phyloP scores from a whole-genome alignment of 1,140 invertebrate genomes.

The Globodera ellingtonae region DNA sequence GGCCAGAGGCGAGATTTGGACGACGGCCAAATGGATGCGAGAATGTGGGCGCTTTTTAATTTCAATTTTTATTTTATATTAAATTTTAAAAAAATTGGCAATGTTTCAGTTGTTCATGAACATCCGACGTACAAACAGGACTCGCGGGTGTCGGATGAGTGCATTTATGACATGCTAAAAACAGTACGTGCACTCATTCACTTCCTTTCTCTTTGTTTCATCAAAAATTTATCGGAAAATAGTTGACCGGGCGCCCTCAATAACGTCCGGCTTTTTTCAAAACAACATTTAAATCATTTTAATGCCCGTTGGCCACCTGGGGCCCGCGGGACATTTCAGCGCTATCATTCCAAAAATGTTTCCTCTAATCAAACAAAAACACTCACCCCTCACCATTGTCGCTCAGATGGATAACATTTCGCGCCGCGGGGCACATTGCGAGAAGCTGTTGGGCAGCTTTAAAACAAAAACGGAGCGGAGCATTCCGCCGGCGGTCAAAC shows the following conservation, averaged over 20 bases:
- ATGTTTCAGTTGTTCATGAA: conserved; percentile 72
- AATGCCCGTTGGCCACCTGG: too few species aligned
- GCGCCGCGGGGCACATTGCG: conserved; percentile 56
- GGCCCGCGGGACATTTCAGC: too few species aligned
- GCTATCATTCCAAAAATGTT: too few species aligned
- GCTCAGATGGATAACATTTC: conserved; percentile 62
- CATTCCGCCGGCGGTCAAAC: conserved; percentile 59
- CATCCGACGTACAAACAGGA: conserved; percentile 89
- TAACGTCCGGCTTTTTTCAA: too few species aligned
- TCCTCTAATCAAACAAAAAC: too few species aligned
- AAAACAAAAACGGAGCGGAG: conserved; percentile 61
- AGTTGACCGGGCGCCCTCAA: too few species aligned
- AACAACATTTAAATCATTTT: too few species aligned
- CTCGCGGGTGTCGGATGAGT: conserved; percentile 82
- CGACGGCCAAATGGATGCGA: conserved; percentile 36
- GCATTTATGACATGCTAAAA: conserved; percentile 86
- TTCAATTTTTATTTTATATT: background rate
- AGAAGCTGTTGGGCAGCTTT: conserved; percentile 58
- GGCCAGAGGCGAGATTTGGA: conserved; percentile 36
- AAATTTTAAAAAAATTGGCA: background rate
- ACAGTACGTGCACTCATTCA: conserved; percentile 34
- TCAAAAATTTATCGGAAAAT: too few species aligned
- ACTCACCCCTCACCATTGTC: conserved; percentile 6
- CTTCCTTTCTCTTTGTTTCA: too few species aligned
- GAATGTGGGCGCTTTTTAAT: conserved; percentile 3